Conservation (phyloP, 2,888 invertebrate species). For the Malthinus flaveolus region DNA sequence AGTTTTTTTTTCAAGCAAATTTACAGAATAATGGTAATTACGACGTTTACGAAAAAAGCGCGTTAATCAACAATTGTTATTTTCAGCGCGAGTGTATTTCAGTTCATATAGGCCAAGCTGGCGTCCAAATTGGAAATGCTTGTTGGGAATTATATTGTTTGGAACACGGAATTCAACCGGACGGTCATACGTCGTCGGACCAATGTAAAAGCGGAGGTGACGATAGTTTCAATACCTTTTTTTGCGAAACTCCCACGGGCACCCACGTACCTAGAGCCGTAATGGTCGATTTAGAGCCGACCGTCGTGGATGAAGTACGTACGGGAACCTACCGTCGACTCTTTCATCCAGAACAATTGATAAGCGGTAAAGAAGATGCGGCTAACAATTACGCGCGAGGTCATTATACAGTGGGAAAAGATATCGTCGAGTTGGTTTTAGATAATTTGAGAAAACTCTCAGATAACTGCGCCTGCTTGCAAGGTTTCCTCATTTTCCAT, state of each 20-base stretch:
- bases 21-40: too few species aligned
- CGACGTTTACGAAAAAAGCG: too few species aligned
- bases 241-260: slow-evolving; percentile 54
- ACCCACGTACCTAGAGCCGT: slow-evolving; percentile 68
- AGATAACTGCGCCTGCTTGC: slow-evolving; percentile 73
- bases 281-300: slow-evolving; percentile 71
- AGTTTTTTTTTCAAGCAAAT: too few species aligned
- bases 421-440: slow-evolving; percentile 69
- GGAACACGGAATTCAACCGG: slow-evolving; percentile 54
- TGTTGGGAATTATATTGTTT: slow-evolving; percentile 53
- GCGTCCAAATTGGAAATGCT: slow-evolving; percentile 52
- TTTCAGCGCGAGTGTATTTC: slow-evolving; percentile 67
- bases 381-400: slow-evolving; percentile 86
- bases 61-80: too few species aligned
- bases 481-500: slow-evolving; percentile 92
- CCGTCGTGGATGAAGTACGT: slow-evolving; percentile 58
- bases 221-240: slow-evolving; percentile 45
- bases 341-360: slow-evolving; percentile 90
- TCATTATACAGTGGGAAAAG: slow-evolving; percentile 78
- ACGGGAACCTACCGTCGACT: slow-evolving; percentile 81
- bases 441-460: slow-evolving; percentile 70
- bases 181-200: slow-evolving; percentile 58
- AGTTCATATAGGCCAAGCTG: slow-evolving; percentile 62
- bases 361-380: slow-evolving; percentile 85
- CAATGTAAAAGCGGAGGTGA: slow-evolving; percentile 51